Evolutionary conservation across 2,113 vertebrate genomes (phyloP).

Genomic region (Platysternon megacephalum): DNA sequence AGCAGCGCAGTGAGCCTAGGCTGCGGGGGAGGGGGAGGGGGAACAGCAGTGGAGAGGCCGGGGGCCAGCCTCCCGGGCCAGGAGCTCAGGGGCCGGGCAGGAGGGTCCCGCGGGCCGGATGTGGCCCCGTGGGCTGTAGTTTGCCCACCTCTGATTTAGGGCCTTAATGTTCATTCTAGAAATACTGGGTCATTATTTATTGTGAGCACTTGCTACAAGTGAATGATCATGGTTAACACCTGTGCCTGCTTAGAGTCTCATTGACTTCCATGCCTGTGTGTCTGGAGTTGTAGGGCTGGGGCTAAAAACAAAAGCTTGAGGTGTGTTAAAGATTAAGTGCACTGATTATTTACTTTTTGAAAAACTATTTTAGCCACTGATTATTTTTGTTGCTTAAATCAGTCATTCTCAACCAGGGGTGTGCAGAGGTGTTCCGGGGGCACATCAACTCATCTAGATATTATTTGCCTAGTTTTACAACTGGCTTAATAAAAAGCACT

Average conservation of each 20-base stretch:
- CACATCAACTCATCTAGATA: no score
- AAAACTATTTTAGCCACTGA: neutral
- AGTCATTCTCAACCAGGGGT: no score
- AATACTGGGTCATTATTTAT: neutral
- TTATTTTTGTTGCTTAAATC: neutral
- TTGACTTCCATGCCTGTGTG: neutral
- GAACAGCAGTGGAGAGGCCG: no score
- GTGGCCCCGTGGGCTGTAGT: no score
- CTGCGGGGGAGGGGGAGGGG: no score
- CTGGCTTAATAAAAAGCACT: no score
- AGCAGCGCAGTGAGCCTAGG: no score
- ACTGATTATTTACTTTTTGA: neutral
- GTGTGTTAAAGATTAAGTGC: neutral
- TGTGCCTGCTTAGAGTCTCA: neutral
- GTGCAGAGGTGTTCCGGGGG: no score
- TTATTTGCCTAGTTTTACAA: no score
- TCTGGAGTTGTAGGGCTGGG: neutral
- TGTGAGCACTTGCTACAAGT: neutral
- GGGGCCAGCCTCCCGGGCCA: no score
- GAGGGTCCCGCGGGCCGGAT: no score
- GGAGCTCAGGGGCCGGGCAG: no score
- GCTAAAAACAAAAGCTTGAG: neutral
- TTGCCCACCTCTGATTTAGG: neutral
- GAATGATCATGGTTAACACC: neutral
- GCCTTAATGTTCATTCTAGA: rapidly evolving